Conservation (phyloP, 2,797 vertebrate genomes). For the Premnoplex brunnescens region DNA sequence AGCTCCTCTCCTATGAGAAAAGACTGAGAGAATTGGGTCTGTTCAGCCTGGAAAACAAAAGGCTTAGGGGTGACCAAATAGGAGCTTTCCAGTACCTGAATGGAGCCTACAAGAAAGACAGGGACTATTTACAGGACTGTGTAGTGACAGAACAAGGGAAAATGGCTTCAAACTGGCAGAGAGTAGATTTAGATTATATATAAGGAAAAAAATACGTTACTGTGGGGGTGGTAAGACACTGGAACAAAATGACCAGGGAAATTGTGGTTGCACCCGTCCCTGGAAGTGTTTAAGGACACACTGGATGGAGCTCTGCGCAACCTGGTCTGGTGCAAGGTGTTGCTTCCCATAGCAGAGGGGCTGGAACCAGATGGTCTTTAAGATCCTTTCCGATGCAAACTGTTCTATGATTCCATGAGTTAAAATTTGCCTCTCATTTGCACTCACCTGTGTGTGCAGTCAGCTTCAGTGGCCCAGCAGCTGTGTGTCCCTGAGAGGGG, state of each 20-base stretch:
- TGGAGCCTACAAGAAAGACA: not conserved
- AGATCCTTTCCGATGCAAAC: not conserved
- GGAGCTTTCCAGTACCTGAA: not conserved
- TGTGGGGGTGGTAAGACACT: not conserved
- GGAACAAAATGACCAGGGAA: not conserved
- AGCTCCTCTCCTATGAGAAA: not conserved
- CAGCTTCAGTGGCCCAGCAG: rapidly evolving
- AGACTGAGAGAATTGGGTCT: not conserved
- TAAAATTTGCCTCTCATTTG: not conserved
- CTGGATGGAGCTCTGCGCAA: not conserved
- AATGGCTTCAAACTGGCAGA: not conserved
- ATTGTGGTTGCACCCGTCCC: not conserved
- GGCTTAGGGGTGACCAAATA: not conserved
- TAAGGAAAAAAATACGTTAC: not conserved
- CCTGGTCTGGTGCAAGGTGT: not conserved
- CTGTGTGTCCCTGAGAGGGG: not conserved
- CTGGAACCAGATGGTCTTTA: not conserved
- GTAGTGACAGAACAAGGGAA: not conserved
- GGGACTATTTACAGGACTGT: not conserved
- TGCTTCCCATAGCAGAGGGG: not conserved
- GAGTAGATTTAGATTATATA: not conserved
- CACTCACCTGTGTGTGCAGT: not conserved
- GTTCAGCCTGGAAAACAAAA: not conserved
- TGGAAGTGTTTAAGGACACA: not conserved
- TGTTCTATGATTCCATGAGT: not conserved